Conservation (phyloP, 1,140 invertebrate species). For the Megathymus violae region DNA sequence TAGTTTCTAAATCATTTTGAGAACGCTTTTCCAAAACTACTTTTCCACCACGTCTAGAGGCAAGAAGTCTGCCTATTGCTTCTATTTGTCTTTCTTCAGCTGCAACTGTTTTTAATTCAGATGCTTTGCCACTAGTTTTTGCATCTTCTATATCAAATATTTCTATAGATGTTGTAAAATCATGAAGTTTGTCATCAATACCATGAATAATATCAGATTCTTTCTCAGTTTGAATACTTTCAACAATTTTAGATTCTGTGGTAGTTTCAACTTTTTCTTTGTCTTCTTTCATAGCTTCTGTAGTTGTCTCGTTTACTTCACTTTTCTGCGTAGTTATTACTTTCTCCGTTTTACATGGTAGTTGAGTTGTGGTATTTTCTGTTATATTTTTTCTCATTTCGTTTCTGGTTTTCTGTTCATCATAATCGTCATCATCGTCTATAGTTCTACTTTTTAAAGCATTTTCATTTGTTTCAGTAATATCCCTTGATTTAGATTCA, state of each 20-base stretch:
- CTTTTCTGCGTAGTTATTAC: slow-evolving; percentile 29
- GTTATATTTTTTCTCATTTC: neutral
- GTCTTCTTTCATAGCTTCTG: slow-evolving; percentile 42
- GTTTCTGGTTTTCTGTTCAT: neutral
- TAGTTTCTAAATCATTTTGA: slow-evolving; percentile 70
- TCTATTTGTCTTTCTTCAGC: slow-evolving; percentile 82
- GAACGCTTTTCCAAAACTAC: slow-evolving; percentile 72
- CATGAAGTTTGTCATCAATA: slow-evolving; percentile 75
- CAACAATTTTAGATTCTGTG: slow-evolving; percentile 38
- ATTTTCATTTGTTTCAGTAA: slow-evolving; percentile 43
- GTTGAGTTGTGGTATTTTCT: slow-evolving; percentile 22
- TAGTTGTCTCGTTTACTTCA: slow-evolving; percentile 36
- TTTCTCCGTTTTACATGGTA: slow-evolving; percentile 10
- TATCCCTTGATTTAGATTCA: slow-evolving; percentile 21
- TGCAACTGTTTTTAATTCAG: slow-evolving; percentile 73
- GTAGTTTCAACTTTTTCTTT: slow-evolving; percentile 39
- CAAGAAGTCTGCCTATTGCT: slow-evolving; percentile 76
- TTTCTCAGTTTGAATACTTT: slow-evolving; percentile 43
- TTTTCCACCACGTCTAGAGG: slow-evolving; percentile 68
- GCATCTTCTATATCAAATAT: slow-evolving; percentile 76
- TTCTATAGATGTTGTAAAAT: slow-evolving; percentile 75
- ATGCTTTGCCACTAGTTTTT: slow-evolving; percentile 62
- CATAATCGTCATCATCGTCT: slow-evolving; percentile 31
- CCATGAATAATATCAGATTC: slow-evolving; percentile 63
- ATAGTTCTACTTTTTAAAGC: slow-evolving; percentile 51